Evolutionary conservation across 2,888 invertebrate species (phyloP).

Genomic region (Bunonema sp.): DNA sequence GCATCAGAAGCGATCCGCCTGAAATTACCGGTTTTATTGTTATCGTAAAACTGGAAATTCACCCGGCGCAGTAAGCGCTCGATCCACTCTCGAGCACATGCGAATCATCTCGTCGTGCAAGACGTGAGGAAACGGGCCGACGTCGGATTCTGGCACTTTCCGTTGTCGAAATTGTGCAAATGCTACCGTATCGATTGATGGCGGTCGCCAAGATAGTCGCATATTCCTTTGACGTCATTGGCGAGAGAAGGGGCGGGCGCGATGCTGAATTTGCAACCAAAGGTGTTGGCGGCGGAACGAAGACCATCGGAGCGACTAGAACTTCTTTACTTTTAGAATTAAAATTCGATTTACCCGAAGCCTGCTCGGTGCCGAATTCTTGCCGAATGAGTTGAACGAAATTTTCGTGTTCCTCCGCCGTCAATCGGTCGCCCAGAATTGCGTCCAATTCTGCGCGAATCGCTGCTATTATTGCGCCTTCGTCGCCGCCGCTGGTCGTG

Average conservation of each 20-base stretch:
- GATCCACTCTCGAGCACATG: slow-evolving; percentile 56
- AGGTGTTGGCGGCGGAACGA: not conserved
- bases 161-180: not conserved
- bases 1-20: slow-evolving; percentile 55
- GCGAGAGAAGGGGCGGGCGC: not conserved
- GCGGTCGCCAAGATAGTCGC: slow-evolving; percentile 49
- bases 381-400: too few relatives aligned
- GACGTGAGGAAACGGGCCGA: slow-evolving; percentile 55
- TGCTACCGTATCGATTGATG: slow-evolving; percentile 39
- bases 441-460: too few relatives aligned
- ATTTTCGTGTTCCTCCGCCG: too few relatives aligned
- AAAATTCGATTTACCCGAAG: too few relatives aligned
- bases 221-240: slow-evolving; percentile 5
- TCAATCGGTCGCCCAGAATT: too few relatives aligned
- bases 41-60: not conserved
- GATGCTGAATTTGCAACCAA: not conserved
- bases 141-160: slow-evolving; percentile 54
- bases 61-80: slow-evolving; percentile 54
- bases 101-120: slow-evolving; percentile 59
- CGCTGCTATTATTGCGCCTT: too few relatives aligned
- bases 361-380: too few relatives aligned
- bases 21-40: slow-evolving; percentile 5
- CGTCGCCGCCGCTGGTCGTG: too few relatives aligned
- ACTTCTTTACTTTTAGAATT: too few relatives aligned
- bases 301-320: not conserved